A percentile compares a stretch with the other conserved stretches of the same genome.
Conservation (phyloP, 30 jellyfish, hydroid and myxozoan species). For the Hydra vulgaris region DNA sequence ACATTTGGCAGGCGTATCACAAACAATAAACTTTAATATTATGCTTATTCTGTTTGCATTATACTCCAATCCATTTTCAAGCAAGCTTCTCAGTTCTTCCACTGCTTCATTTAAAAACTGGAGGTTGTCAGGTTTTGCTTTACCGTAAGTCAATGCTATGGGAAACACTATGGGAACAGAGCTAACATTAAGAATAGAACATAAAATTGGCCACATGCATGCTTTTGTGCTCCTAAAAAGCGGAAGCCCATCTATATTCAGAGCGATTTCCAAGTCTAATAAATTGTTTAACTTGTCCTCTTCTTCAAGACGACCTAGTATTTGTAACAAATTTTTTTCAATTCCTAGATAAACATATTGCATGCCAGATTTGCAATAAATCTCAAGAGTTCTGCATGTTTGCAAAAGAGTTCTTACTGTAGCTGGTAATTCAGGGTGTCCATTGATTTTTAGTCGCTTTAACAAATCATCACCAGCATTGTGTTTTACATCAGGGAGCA, state of each 20-base stretch:
- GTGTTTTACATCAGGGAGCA: neutral
- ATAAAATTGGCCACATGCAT: neutral
- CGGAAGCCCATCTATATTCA: neutral
- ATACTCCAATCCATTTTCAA: too few species aligned
- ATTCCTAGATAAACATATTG: neutral
- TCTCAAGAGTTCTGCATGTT: neutral
- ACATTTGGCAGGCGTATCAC: neutral
- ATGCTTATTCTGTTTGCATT: neutral
- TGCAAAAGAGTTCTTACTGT: neutral
- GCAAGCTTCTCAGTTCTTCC: too few species aligned
- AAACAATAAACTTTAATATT: neutral
- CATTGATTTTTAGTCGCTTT: neutral
- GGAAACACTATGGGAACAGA: neutral
- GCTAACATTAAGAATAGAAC: neutral
- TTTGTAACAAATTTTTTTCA: neutral
- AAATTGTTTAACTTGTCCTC: neutral
- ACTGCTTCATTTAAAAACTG: neutral
- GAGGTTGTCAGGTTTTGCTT: neutral
- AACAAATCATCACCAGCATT: neutral
- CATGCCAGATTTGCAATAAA: neutral
- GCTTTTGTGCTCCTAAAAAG: neutral
- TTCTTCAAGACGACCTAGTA: neutral
- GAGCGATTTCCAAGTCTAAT: neutral
- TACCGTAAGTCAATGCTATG: neutral
- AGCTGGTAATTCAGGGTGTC: neutral